Percentiles rank a stretch among this genome's conserved stretches.
These are phyloP conservation scores for Yasuhikotakia modesta DNA, from an alignment of 2,797 vertebrate species.

Conservation along the genomic window DNA sequence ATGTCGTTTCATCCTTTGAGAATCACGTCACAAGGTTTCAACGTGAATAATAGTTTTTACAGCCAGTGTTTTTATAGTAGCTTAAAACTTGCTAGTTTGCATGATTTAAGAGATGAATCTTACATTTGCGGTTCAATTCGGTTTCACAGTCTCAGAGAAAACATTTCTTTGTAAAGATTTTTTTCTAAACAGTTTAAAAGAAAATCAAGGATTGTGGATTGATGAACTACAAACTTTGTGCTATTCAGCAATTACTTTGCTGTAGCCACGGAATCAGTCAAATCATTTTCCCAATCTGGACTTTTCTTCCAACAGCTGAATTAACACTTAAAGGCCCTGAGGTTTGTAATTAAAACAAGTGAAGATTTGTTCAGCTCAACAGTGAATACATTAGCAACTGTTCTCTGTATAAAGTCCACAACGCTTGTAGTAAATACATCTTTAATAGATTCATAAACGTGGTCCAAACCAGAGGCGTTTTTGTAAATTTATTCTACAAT, in stretches of 20 bases:
- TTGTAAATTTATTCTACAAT: conserved; percentile 72
- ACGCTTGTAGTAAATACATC: conserved; percentile 56
- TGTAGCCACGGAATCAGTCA: neutral
- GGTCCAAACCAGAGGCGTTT: conserved; percentile 60
- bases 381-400: neutral
- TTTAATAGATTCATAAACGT: conserved; percentile 71
- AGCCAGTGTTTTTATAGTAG: conserved; percentile 8
- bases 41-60: neutral
- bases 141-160: too few relatives aligned
- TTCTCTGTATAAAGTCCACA: conserved; percentile 16
- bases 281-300: neutral
- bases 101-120: neutral
- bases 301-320: neutral
- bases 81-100: neutral
- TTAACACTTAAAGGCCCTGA: neutral
- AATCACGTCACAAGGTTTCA: neutral
- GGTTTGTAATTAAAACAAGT: neutral
- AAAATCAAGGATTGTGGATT: neutral
- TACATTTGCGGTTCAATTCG: too few relatives aligned
- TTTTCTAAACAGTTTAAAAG: neutral
- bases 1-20: conserved; percentile 10
- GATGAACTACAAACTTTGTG: neutral
- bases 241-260: neutral
- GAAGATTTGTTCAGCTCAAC: neutral
- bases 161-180: neutral